Conservation (phyloP, 2,888 invertebrate genomes). For the Carabus problematicus region DNA sequence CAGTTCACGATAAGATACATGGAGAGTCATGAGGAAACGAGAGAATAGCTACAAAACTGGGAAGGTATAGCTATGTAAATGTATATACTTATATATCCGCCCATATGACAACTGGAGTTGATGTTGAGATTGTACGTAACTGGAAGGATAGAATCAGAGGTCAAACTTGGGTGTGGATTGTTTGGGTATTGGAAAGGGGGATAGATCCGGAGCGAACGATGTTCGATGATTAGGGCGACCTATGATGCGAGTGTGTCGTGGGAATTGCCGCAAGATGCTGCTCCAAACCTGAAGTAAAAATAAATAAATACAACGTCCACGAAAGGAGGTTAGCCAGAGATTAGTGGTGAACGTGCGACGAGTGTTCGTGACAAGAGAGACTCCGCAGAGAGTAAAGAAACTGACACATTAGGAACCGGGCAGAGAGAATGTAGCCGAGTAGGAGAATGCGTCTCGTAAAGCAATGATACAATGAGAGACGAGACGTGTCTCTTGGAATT, state of each 20-base stretch:
- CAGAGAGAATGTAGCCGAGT: background rate
- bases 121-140: no score
- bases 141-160: slow-evolving; percentile 2
- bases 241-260: slow-evolving; percentile 27
- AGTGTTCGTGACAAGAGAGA: slow-evolving; percentile 23
- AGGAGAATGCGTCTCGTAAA: background rate
- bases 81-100: no score
- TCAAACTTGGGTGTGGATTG: slow-evolving; percentile 9
- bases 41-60: no score
- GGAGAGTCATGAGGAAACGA: no score
- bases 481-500: background rate
- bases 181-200: slow-evolving; percentile 5
- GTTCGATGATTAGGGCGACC: slow-evolving; percentile 11
- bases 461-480: slow-evolving; percentile 6
- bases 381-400: slow-evolving; percentile 15
- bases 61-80: no score
- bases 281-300: slow-evolving; percentile 26
- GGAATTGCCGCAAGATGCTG: slow-evolving; percentile 35
- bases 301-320: slow-evolving; percentile 39
- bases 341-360: slow-evolving; percentile 33
- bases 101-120: no score
- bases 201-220: no score
- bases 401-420: slow-evolving; percentile 7
- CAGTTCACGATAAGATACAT: no score
- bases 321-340: slow-evolving; percentile 35